Evolutionary conservation across 35 echinoderm and acorn worm species (phyloP).

Genomic region (Amphiura filiformis): DNA sequence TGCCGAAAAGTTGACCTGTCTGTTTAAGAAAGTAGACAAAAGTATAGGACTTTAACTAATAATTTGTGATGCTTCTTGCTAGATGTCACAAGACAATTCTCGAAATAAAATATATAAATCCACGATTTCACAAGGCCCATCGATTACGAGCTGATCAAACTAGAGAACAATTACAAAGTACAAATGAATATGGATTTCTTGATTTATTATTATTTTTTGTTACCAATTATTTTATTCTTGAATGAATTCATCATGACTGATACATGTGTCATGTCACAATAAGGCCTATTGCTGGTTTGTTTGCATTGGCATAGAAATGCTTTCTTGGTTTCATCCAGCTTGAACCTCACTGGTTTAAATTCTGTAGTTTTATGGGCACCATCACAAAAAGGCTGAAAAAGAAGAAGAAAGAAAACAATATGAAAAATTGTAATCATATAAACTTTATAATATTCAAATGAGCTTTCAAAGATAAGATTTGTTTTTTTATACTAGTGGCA

Average conservation of each 20-base stretch:
- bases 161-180: too few species aligned
- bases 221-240: background rate
- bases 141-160: too few species aligned
- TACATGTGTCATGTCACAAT: conserved; percentile 89
- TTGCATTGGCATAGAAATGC: conserved; percentile 77
- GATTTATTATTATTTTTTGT: background rate
- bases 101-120: too few species aligned
- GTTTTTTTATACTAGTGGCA: too few species aligned
- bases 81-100: too few species aligned
- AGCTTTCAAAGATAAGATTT: too few species aligned
- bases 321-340: conserved; percentile 54
- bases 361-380: conserved; percentile 74
- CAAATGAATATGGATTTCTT: background rate
- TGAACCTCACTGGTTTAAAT: conserved; percentile 70
- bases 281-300: conserved; percentile 82
- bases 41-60: too few species aligned
- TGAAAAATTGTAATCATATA: background rate
- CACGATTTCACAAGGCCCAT: too few species aligned
- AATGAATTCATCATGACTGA: conserved; percentile 55
- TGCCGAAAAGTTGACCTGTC: too few species aligned
- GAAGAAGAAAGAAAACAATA: conserved; percentile 18
- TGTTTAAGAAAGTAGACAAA: too few species aligned
- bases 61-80: too few species aligned
- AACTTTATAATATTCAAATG: too few species aligned
- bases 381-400: conserved; percentile 91